Base-by-base conservation (phyloP, 2,888 invertebrate genomes). In the Limnephilus lunatus region DNA sequence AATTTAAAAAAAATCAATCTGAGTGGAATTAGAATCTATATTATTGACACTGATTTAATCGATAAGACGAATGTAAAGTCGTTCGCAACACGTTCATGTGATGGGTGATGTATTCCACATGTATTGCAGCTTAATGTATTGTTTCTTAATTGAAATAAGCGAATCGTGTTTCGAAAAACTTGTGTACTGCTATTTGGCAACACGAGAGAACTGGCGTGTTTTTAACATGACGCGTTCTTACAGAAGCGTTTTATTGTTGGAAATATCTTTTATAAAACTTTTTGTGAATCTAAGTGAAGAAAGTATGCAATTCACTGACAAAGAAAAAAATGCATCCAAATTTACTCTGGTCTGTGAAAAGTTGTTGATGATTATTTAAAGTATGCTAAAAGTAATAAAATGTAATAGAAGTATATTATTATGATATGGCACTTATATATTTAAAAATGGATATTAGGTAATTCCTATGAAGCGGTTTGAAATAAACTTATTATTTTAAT, bases 381-480 rank as follows among this genome's bases (percentile, higher is more conserved):
- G 9, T 83, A 44, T 48, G 35, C 1, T 86, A n/a, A 25, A 86
- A 82, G 30, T 32, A 32, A 81, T 32, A 82, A 82, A 31, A 82
- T 32, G 82, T 82, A 32, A 82, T 15, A 32, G 12, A 82, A 32
- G 25, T 82, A 82, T 82, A 82, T 82, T 30, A 15, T 81, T 32
- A 48, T 86, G 44, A 32, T 87, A 87, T 87, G 87, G 87, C 87
- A 87, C 87, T 53, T 53, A 32, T 68, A 53, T 32, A 53, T n/a
- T 35, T 68, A 30, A 68, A 39, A 86, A 48, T 85, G 44, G 44
- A 87, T 87, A 87, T 87, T 87, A n/a, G n/a, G n/a, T n/a, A 87
- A 87, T 68, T 87, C 68, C 32, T 31, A 87, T 32, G 32, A 87
- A 87, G 87, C 87, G 32, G 87, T 68, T 87, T 87, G 87, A 31